phyloP scores from a whole-genome alignment of 2,113 vertebrate species.

The pig (Sus scrofa) region T2T-Sscrofa CM000817.6:80635001-80635500 shows the following conservation, averaged over 20 bases:
- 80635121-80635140: rapidly evolving
- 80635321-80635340: neutral
- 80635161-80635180: neutral
- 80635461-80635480: rapidly evolving
- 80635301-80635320: neutral
- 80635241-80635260: neutral
- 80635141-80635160: rapidly evolving
- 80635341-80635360: neutral
- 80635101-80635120: rapidly evolving
- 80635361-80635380: rapidly evolving
- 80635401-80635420: rapidly evolving
- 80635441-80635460: rapidly evolving
- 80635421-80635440: rapidly evolving
- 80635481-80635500: neutral
- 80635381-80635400: neutral
- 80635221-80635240: neutral
- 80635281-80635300: neutral
- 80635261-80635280: neutral
- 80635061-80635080: neutral
- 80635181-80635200: neutral
- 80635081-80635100: neutral
- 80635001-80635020: rapidly evolving
- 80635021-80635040: rapidly evolving
- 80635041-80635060: rapidly evolving
- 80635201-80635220: rapidly evolving